Conservation (phyloP, 2,113 vertebrate genomes). For the Eulacestoma nigropectus region DNA sequence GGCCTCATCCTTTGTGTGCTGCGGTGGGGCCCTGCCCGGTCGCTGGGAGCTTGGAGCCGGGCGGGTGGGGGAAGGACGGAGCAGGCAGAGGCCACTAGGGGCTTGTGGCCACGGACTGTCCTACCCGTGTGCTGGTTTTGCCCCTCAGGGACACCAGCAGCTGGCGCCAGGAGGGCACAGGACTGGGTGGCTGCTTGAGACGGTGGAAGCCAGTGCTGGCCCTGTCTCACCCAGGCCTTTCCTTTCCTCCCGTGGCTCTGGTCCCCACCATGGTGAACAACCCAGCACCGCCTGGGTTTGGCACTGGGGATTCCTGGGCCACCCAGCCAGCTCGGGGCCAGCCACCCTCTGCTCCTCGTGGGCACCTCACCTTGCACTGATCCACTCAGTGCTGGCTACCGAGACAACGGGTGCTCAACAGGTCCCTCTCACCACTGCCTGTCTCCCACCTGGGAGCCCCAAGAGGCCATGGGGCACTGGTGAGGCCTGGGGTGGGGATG, state of each 20-base stretch:
- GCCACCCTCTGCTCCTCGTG: rapidly evolving
- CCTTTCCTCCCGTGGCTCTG: neutral
- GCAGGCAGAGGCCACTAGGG: neutral
- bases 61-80: neutral
- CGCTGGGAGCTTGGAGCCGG: neutral
- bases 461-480: rapidly evolving
- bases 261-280: rapidly evolving
- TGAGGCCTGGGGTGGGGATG: rapidly evolving
- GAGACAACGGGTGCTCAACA: neutral
- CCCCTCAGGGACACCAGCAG: neutral
- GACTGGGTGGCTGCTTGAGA: neutral
- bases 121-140: neutral
- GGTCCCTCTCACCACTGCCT: neutral
- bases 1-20: constrained; percentile 40
- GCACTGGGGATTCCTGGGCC: neutral
- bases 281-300: neutral
- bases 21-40: neutral
- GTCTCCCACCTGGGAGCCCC: neutral
- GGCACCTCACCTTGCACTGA: rapidly evolving
- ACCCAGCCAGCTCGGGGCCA: neutral
- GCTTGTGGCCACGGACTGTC: neutral
- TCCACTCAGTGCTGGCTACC: neutral
- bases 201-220: neutral
- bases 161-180: neutral
- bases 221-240: neutral